Percentiles rank a stretch among this genome's conserved stretches.
Evolutionary conservation across 2,113 vertebrate genomes (phyloP).

Genomic region (Hippocampus mohnikei): DNA sequence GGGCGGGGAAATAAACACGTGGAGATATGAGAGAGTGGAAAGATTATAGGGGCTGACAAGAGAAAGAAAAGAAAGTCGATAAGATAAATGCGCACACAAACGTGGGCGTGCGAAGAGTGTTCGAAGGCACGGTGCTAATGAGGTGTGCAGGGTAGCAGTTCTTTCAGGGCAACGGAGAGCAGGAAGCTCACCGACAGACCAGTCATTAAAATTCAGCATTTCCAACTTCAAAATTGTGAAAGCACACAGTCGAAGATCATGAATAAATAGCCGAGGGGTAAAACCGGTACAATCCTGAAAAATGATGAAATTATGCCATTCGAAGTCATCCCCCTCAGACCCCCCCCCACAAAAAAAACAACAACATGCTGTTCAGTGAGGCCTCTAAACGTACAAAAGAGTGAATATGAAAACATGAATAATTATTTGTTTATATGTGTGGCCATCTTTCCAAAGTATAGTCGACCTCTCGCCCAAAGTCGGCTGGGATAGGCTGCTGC

Average conservation of each 20-base stretch:
- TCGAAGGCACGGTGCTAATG: slow-evolving; percentile 41
- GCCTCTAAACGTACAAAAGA: no score
- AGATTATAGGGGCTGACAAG: slow-evolving; percentile 11
- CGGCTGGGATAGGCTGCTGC: no score
- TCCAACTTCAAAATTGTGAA: slow-evolving; percentile 1
- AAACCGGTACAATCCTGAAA: neutral
- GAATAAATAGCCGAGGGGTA: neutral
- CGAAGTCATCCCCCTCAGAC: no score
- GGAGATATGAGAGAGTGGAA: slow-evolving; percentile 14
- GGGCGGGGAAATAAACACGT: slow-evolving; percentile 23
- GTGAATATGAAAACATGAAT: no score
- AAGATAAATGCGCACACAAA: slow-evolving; percentile 30
- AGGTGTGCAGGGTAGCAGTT: slow-evolving; percentile 45
- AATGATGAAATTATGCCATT: neutral
- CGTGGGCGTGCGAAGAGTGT: slow-evolving; percentile 19
- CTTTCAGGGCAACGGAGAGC: slow-evolving; percentile 45
- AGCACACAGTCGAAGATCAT: neutral
- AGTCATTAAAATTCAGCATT: slow-evolving; percentile 36
- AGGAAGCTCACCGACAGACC: slow-evolving; percentile 33
- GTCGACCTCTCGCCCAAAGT: no score
- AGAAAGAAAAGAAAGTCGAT: slow-evolving; percentile 11
- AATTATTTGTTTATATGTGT: no score
- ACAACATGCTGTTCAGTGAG: no score
- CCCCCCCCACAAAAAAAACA: no score
- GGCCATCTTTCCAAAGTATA: no score